phyloP scores from a whole-genome alignment of 2,797 vertebrate species.

The Enteromius afrohamiltoni region DNA sequence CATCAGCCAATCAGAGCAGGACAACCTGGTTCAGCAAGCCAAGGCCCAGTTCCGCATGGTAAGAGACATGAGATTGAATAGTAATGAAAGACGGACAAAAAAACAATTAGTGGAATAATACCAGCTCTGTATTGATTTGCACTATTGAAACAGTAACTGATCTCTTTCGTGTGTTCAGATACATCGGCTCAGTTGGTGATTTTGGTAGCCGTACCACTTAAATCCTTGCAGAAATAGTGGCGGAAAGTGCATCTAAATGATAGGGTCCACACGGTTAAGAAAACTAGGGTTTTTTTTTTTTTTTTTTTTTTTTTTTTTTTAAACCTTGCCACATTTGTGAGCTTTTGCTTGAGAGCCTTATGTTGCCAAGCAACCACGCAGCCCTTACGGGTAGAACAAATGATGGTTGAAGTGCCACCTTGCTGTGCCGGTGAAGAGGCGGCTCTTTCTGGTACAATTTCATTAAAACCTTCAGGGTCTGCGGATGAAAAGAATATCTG shows the following conservation, averaged over 20 bases:
- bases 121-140: not conserved
- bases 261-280: conserved; percentile 46
- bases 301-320: conserved; percentile 47
- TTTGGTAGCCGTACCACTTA: conserved; percentile 1
- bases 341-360: conserved; percentile 55
- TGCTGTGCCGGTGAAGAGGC: conserved; percentile 53
- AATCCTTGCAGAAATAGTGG: conserved; percentile 27
- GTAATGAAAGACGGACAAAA: not conserved
- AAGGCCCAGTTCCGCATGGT: conserved; percentile 99
- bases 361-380: conserved; percentile 58
- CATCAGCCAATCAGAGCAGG: conserved; percentile 87
- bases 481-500: conserved; percentile 32
- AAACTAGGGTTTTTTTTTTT: too few species aligned
- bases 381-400: conserved; percentile 59
- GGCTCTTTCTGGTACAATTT: conserved; percentile 46
- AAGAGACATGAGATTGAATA: conserved; percentile 65
- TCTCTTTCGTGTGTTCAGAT: not conserved
- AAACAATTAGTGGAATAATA: not conserved
- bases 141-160: not conserved
- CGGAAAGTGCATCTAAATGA: conserved; percentile 51
- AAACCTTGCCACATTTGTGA: conserved; percentile 50
- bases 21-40: conserved; percentile 90
- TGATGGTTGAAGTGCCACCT: conserved; percentile 60
- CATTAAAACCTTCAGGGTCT: conserved; percentile 55
- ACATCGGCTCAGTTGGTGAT: not conserved